A percentile compares a stretch with the other conserved stretches of the same genome.
These are phyloP conservation scores for Morpho achilles DNA, from an alignment of 2,888 invertebrate genomes.

Conservation along the genomic window DNA sequence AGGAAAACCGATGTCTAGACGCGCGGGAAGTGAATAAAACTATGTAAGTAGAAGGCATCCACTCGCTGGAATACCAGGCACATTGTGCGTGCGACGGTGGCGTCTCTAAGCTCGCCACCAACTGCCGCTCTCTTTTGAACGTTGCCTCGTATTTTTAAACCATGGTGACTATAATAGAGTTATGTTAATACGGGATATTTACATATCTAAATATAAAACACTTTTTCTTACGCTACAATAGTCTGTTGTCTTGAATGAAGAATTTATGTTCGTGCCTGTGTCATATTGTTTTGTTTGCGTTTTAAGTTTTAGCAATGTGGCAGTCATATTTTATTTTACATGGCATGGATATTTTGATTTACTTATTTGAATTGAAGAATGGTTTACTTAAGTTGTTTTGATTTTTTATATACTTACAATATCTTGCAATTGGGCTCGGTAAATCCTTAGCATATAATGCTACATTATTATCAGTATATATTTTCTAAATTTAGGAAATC, in stretches of 20 bases:
- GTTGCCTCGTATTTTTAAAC: conserved; percentile 29
- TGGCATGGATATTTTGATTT: too few species aligned
- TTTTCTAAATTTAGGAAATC: too few species aligned
- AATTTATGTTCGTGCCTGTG: conserved; percentile 27
- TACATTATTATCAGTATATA: too few species aligned
- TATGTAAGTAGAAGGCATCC: conserved; percentile 58
- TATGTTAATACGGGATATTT: conserved; percentile 30
- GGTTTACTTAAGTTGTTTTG: too few species aligned
- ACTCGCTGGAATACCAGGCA: conserved; percentile 39
- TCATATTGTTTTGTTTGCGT: too few species aligned
- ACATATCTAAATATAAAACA: conserved; percentile 29
- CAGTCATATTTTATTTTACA: too few species aligned
- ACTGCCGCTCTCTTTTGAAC: conserved; percentile 27
- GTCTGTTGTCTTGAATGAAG: conserved; percentile 28
- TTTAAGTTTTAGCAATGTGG: too few species aligned
- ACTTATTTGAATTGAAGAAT: too few species aligned
- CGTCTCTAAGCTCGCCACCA: conserved; percentile 25
- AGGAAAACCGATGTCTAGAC: conserved; percentile 54
- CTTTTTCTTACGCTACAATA: conserved; percentile 25
- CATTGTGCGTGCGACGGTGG: conserved; percentile 37
- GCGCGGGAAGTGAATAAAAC: conserved; percentile 64
- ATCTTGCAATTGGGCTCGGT: too few species aligned
- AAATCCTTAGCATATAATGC: too few species aligned
- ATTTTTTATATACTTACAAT: too few species aligned
- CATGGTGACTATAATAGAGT: conserved; percentile 28